A percentile compares a stretch with the other conserved stretches of the same genome.
Evolutionary conservation across 2,113 vertebrate genomes (phyloP).

Genomic region (Empidonax traillii): DNA sequence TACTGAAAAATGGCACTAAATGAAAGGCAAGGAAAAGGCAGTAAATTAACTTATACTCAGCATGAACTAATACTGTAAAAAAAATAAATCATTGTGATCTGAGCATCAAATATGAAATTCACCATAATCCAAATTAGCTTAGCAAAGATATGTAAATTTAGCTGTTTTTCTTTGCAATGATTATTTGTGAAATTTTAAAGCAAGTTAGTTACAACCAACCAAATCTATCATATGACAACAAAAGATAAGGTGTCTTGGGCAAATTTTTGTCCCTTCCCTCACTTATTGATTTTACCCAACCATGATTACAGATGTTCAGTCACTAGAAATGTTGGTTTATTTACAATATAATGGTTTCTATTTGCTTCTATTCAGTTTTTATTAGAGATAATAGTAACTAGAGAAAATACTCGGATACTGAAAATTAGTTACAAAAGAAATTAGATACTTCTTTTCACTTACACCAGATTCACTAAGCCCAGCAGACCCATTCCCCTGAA

Average conservation of each 20-base stretch:
- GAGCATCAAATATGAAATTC: neutral
- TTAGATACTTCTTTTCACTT: conserved; percentile 68
- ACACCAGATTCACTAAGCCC: conserved; percentile 93
- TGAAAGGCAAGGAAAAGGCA: neutral
- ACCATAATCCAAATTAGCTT: neutral
- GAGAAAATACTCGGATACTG: neutral
- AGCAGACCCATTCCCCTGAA: conserved; percentile 98
- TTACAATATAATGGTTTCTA: neutral
- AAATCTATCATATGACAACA: neutral
- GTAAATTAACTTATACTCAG: neutral
- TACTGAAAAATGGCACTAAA: neutral
- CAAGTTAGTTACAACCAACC: neutral
- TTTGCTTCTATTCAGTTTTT: neutral
- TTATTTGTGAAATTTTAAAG: neutral
- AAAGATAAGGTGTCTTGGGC: neutral
- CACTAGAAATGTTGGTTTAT: neutral
- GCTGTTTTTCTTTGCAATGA: neutral
- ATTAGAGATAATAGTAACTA: neutral
- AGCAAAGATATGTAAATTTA: neutral
- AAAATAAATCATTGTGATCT: neutral
- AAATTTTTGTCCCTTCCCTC: neutral
- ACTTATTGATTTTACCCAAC: neutral
- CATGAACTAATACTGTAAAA: neutral
- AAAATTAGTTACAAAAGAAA: neutral
- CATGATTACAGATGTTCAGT: neutral